phyloP scores from a whole-genome alignment of 2,113 vertebrate species.

The Etia nguti region DNA sequence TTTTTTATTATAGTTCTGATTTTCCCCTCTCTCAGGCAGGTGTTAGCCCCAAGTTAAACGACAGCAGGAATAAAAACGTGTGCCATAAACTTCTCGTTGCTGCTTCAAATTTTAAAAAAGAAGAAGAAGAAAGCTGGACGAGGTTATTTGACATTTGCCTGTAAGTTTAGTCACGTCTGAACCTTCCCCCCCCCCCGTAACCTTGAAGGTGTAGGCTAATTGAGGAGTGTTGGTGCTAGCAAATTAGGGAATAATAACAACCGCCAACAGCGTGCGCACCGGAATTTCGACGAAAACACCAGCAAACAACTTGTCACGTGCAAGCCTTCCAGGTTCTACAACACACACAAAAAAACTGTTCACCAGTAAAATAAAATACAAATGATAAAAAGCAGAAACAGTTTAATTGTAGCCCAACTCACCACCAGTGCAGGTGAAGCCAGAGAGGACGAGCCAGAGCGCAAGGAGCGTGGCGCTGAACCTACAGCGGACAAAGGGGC shows the following conservation, averaged over 20 bases:
- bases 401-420: conserved; percentile 43
- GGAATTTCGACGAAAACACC: background rate
- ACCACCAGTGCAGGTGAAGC: conserved; percentile 74
- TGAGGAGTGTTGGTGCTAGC: conserved; percentile 6
- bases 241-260: conserved; percentile 16
- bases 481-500: conserved; percentile 72
- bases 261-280: conserved; percentile 2
- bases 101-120: background rate
- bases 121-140: background rate
- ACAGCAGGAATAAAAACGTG: background rate
- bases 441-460: conserved; percentile 54
- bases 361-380: background rate
- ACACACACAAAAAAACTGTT: background rate
- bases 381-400: background rate
- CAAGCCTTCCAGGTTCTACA: background rate
- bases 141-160: background rate
- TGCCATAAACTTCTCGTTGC: background rate
- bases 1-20: background rate
- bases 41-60: conserved; percentile 18
- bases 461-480: conserved; percentile 54
- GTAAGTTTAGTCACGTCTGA: conserved; percentile 15
- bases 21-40: conserved; percentile 1
- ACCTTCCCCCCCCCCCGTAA: background rate
- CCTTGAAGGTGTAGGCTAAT: conserved; percentile 46
- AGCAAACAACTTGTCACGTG: conserved; percentile 12